Conservation (phyloP, 1,140 invertebrate genomes). For the Episyrphus balteatus region DNA sequence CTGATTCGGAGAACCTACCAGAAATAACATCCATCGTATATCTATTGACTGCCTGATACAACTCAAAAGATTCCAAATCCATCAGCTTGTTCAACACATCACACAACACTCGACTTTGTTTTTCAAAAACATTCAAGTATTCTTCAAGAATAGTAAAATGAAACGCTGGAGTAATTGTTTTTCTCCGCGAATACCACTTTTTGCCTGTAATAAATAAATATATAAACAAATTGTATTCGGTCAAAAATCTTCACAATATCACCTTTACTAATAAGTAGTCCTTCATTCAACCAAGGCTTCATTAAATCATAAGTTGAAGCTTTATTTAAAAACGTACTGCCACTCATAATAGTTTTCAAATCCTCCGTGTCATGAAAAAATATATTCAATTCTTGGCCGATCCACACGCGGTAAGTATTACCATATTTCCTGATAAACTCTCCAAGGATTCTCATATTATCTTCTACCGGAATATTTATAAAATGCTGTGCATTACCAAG, state of each 20-base stretch:
- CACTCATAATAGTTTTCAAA: conserved; percentile 15
- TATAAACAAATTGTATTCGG: too few species aligned
- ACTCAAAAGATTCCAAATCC: conserved; percentile 35
- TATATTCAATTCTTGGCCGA: conserved; percentile 21
- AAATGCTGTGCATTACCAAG: conserved; percentile 26
- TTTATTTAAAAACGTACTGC: too few species aligned
- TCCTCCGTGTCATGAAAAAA: conserved; percentile 20
- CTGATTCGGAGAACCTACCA: conserved; percentile 38
- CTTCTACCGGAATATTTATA: conserved; percentile 22
- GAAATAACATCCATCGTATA: conserved; percentile 67
- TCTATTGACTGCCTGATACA: conserved; percentile 51
- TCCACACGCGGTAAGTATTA: conserved; percentile 17
- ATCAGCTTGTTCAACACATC: conserved; percentile 38
- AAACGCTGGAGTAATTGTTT: conserved; percentile 75
- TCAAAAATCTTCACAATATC: too few species aligned
- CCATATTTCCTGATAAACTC: conserved; percentile 18
- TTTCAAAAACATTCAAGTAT: conserved; percentile 60
- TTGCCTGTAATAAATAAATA: conserved; percentile 18
- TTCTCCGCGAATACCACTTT: conserved; percentile 69
- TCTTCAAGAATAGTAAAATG: conserved; percentile 76
- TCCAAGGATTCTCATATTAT: conserved; percentile 19
- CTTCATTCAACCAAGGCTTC: too few species aligned
- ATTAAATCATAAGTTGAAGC: too few species aligned
- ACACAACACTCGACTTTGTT: conserved; percentile 48
- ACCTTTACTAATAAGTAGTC: too few species aligned